phyloP scores from a whole-genome alignment of 2,113 vertebrate species.

The Antechinus stuartii region DNA sequence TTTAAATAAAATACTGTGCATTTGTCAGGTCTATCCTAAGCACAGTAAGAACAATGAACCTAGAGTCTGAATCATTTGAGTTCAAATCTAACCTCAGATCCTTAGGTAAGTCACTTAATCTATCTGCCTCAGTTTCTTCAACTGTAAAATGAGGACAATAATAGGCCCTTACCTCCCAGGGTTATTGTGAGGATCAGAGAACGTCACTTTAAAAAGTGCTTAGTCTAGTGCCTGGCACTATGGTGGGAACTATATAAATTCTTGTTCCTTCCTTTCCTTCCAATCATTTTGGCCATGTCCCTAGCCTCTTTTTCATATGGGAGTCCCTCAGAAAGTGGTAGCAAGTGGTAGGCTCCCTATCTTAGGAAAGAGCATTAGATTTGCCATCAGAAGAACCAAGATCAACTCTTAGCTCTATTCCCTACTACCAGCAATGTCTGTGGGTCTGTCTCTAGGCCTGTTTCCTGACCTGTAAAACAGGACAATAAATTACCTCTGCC shows the following conservation, averaged over 20 bases:
- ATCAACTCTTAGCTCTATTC: neutral
- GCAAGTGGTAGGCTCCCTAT: neutral
- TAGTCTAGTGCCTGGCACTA: neutral
- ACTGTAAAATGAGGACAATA: neutral
- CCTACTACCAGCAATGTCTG: neutral
- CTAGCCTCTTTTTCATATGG: neutral
- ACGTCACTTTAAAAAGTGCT: neutral
- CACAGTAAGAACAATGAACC: neutral
- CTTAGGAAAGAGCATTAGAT: neutral
- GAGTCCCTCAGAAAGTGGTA: neutral
- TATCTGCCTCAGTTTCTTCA: neutral
- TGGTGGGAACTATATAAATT: neutral
- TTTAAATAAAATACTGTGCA: neutral
- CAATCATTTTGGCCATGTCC: neutral
- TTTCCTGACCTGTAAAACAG: neutral
- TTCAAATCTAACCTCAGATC: neutral
- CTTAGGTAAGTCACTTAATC: neutral
- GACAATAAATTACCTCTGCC: neutral
- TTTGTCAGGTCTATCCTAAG: neutral
- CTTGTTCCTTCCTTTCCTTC: neutral
- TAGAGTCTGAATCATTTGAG: neutral
- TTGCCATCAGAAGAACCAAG: neutral
- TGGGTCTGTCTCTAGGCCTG: neutral
- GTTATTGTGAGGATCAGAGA: too few relatives aligned
- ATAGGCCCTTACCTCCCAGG: neutral